Evolutionary conservation across 2,888 invertebrate genomes (phyloP).

Genomic region (Anaspis maculata): DNA sequence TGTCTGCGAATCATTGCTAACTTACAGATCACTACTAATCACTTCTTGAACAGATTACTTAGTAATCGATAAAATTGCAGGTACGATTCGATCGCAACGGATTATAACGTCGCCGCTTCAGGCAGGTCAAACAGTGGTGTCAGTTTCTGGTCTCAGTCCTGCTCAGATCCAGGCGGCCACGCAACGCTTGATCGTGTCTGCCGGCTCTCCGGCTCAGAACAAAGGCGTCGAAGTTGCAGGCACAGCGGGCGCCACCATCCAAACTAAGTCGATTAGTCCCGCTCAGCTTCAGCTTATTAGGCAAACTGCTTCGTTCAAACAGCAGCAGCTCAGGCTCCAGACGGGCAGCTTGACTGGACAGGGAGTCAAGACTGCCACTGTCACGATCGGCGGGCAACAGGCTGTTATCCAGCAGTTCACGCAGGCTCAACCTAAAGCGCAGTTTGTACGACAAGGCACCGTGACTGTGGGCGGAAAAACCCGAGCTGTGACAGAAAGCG

Average conservation of each 20-base stretch:
- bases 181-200: conserved; percentile 42
- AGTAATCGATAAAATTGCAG: too few species aligned
- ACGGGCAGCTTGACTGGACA: conserved; percentile 24
- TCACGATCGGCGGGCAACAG: conserved; percentile 34
- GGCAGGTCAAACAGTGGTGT: conserved; percentile 37
- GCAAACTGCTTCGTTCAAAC: conserved; percentile 42
- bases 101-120: conserved; percentile 39
- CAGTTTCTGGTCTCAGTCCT: conserved; percentile 36
- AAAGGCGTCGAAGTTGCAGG: conserved; percentile 32
- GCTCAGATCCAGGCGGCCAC: conserved; percentile 37
- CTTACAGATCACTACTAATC: too few species aligned
- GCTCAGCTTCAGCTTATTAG: conserved; percentile 55
- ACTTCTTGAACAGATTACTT: too few species aligned
- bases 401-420: conserved; percentile 36
- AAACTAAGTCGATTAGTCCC: conserved; percentile 47
- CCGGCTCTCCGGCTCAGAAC: conserved; percentile 26
- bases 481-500: conserved; percentile 45
- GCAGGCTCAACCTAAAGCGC: conserved; percentile 33
- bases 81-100: conserved; percentile 35
- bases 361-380: conserved; percentile 35
- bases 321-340: conserved; percentile 37
- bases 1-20: too few species aligned
- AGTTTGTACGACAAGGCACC: conserved; percentile 39
- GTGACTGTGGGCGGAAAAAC: conserved; percentile 18
- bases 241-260: conserved; percentile 34